Evolutionary conservation across 2,888 invertebrate genomes (phyloP).

Genomic region (Scelioninae gen. 1): DNA sequence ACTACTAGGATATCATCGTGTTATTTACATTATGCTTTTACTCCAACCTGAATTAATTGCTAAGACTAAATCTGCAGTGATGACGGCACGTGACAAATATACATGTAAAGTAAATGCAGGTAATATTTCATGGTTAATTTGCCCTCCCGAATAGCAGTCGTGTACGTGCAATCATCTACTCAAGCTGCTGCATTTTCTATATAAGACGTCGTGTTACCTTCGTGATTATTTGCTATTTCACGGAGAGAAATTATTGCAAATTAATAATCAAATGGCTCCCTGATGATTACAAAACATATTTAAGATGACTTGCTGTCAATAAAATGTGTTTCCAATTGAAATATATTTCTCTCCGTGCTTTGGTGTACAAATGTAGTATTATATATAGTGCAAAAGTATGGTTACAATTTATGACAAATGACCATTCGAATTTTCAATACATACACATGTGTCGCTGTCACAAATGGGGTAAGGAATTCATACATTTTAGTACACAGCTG

Average conservation of each 20-base stretch:
- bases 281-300: not conserved
- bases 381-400: slow-evolving; percentile 37
- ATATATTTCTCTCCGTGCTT: slow-evolving; percentile 25
- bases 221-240: slow-evolving; percentile 21
- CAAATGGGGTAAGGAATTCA: slow-evolving; percentile 3
- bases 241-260: slow-evolving; percentile 12
- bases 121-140: slow-evolving; percentile 49
- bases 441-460: slow-evolving; percentile 13
- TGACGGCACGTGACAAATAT: slow-evolving; percentile 61
- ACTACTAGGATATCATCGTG: no score
- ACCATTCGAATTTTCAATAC: slow-evolving; percentile 6
- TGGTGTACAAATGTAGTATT: slow-evolving; percentile 25
- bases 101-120: slow-evolving; percentile 53
- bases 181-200: slow-evolving; percentile 56
- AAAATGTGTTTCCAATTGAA: not conserved
- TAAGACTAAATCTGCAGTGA: slow-evolving; percentile 58
- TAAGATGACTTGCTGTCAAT: not conserved
- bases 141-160: slow-evolving; percentile 23
- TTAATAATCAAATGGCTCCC: not conserved
- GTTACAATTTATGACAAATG: slow-evolving; percentile 25
- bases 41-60: slow-evolving; percentile 33
- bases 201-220: slow-evolving; percentile 14
- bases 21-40: slow-evolving; percentile 54
- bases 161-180: slow-evolving; percentile 63
- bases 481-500: not conserved